Evolutionary conservation across 1,140 invertebrate genomes (phyloP), one percentile per base, ranked within the genome.

Genomic region (Aphelinus atriplicis): DNA sequence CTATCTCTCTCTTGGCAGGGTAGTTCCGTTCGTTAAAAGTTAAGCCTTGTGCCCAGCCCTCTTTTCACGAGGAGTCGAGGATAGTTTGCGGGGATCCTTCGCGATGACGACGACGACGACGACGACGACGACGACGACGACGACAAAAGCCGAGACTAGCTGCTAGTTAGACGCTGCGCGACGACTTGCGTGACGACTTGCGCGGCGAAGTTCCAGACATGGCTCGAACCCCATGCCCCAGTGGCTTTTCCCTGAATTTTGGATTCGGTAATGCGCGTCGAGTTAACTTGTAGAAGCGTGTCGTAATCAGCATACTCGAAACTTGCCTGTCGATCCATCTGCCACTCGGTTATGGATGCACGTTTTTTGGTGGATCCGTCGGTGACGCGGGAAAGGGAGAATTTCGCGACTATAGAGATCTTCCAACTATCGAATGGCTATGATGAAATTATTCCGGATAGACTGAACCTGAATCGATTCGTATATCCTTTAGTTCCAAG

Each of bases 231-330:
- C 58, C 26, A 63, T 57, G 68, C 6, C n/a, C 66, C 64, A 2
- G 2, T 56, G 48, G 47, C 55, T 58, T 26, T 53, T 42, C 58
- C 43, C 45, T 2, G 48, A 74, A 74, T 75, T 75, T 45, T 46
- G 60, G 53, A 75, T 75, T 69, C 42, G 46, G 43, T 68, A 68
- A 75, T 69, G 53, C 60, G n/a, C n/a, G 3, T 51, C 10, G 42
- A 65, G 45, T 45, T 62, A 64, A 57, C 62, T 72, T 63, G 61
- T 58, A 48, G 67, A 47, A 45, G n/a, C 46, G 9, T 53, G 53
- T 65, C 67, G 55, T 67, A 75, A 75, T 75, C 73, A 75, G 73
- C 73, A 75, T 75, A 75, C 58, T 75, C 53, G 67, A 70, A 60
- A 65, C 7, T 70, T 70, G 43, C n/a, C 3, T 63, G 46, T 10